Evolutionary conservation across 2,113 vertebrate species (phyloP), one percentile per base, ranked within the genome.

Genomic region (Ceratotherium simum): DNA sequence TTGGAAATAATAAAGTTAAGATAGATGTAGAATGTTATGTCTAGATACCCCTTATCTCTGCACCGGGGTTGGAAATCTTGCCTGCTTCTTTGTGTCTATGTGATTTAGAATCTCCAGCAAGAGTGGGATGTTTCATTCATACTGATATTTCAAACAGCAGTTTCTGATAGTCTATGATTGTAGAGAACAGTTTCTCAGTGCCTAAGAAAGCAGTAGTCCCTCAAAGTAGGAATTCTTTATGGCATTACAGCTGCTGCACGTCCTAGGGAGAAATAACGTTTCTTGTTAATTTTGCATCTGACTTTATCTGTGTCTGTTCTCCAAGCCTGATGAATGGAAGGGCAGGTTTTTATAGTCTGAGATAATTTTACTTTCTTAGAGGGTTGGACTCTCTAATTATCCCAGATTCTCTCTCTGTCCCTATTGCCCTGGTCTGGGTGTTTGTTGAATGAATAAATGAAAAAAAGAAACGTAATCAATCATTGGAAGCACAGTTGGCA

Each of bases 401-500:
- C 36, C 70, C 25, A 58, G 36, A 92, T 65, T 90, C 70, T 95
- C 69, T 65, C 92, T 84, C 62, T 92, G 21, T 48, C 16, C 8
- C 6, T 75, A 48, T 29, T 90, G 16, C n/a, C 79, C 42, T 85
- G 31, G 31, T 93, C 48, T 85, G n/a, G 51, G 31, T 69, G 65
- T 95, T 90, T 69, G 67, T n/a, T 76, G 58, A 95, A 86, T 90
- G 7, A 95, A 81, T 84, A 73, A 65, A 75, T 46, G 27, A 91
- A 90, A 92, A 36, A 36, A 82, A 96, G 36, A 91, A 91, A 88
- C 76, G 31, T 48, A 80, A 89, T 88, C 18, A 80, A 89, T 88
- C 18, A 92, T n/a, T 67, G 33, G 54, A 95, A 69, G 29, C 39
- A 90, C 31, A 36, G 75, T 60, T 72, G 27, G 48, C 79, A 75